Conservation (phyloP, 2,888 invertebrate species). For the Tipula helvola region DNA sequence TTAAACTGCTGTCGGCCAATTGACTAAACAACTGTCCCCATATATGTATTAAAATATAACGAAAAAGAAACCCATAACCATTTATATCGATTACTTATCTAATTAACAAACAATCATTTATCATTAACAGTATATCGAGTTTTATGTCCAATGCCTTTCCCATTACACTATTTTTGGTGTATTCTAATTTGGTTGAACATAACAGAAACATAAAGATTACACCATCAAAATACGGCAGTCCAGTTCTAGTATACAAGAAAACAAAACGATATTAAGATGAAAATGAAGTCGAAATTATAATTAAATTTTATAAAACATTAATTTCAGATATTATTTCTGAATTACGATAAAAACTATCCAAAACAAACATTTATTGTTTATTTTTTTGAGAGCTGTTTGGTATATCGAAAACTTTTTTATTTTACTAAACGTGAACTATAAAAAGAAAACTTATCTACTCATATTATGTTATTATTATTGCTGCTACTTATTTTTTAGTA, state of each 20-base stretch:
- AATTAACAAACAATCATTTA: background rate
- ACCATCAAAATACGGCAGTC: background rate
- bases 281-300: background rate
- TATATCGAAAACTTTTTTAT: background rate
- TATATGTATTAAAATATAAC: background rate
- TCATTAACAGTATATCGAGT: background rate
- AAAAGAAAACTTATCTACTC: background rate
- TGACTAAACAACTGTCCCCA: background rate
- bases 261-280: background rate
- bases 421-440: background rate
- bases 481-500: background rate
- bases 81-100: background rate
- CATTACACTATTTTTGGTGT: background rate
- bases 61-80: background rate
- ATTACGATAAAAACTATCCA: constrained; percentile 4
- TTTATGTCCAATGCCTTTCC: background rate
- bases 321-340: background rate
- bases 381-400: background rate
- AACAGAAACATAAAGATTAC: background rate
- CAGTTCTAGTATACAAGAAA: background rate
- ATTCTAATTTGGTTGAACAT: background rate
- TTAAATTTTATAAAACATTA: constrained; percentile 4
- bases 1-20: background rate
- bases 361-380: background rate
- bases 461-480: background rate